Evolutionary conservation across 2,113 vertebrate species (phyloP).

Genomic region (Naja naja): DNA sequence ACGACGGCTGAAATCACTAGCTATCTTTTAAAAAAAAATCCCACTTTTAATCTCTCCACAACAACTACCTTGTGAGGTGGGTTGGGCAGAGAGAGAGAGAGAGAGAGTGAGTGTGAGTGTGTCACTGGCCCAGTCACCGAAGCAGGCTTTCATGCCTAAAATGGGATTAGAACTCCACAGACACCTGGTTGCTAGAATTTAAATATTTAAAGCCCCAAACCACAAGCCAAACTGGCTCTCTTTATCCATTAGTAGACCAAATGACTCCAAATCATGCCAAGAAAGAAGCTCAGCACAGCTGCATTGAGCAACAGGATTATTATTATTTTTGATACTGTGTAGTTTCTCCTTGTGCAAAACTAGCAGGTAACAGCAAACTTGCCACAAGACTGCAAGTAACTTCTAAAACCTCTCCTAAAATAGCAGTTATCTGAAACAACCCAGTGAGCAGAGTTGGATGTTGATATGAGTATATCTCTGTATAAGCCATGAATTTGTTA

Average conservation of each 20-base stretch:
- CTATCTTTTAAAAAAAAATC: no score
- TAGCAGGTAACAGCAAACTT: neutral
- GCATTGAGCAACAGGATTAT: neutral
- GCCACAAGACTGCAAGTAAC: neutral
- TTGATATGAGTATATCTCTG: neutral
- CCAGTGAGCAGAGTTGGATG: no score
- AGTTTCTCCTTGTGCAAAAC: neutral
- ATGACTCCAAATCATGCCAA: neutral
- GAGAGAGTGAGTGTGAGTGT: accelerated
- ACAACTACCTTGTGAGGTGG: no score
- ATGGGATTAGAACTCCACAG: no score
- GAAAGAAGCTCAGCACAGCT: neutral
- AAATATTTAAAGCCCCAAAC: no score
- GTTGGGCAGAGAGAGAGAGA: no score
- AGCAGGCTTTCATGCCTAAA: neutral
- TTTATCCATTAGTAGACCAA: neutral
- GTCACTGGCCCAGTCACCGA: neutral
- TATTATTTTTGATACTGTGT: neutral
- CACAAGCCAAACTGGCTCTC: no score
- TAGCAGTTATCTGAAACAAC: neutral
- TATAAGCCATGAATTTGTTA: neutral
- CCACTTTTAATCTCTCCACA: neutral
- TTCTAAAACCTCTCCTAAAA: neutral
- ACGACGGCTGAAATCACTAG: neutral
- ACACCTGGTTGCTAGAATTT: no score